Percentiles rank a stretch among this genome's conserved stretches.
Conservation (phyloP, 2,797 vertebrate species). For the Geotrypetes seraphini region DNA sequence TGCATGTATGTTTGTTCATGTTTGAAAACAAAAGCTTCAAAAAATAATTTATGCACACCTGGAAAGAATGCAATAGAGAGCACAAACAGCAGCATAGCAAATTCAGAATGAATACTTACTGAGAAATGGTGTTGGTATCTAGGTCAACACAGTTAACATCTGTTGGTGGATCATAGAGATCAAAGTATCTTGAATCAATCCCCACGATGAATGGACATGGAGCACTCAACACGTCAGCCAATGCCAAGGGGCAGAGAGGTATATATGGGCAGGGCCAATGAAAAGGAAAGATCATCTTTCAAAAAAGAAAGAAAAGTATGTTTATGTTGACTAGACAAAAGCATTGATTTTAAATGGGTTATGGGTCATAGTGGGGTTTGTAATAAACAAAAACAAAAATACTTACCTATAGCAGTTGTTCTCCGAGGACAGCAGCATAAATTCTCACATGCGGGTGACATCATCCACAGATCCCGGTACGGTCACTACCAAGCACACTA, state of each 20-base stretch:
- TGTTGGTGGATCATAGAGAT: slow-evolving; percentile 89
- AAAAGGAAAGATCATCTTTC: slow-evolving; percentile 97
- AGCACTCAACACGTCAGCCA: slow-evolving; percentile 91
- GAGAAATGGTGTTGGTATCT: slow-evolving; percentile 97
- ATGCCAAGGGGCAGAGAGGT: slow-evolving; percentile 88
- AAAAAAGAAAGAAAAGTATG: slow-evolving; percentile 19
- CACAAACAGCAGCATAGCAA: too few species aligned
- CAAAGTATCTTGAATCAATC: slow-evolving; percentile 95
- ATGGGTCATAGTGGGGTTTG: too few species aligned
- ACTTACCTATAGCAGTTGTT: too few species aligned
- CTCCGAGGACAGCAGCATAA: too few species aligned
- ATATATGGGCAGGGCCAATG: slow-evolving; percentile 98
- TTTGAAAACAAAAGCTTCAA: neutral
- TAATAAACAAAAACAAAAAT: too few species aligned
- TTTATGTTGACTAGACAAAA: too few species aligned
- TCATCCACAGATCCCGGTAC: too few species aligned
- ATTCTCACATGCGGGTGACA: too few species aligned
- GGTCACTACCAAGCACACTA: too few species aligned
- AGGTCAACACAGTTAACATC: slow-evolving; percentile 96
- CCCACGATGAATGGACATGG: slow-evolving; percentile 97
- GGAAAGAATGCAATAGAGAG: too few species aligned
- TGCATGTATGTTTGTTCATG: neutral
- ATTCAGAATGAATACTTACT: slow-evolving; percentile 66
- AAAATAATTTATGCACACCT: neutral
- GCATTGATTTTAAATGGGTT: too few species aligned